These are phyloP conservation scores for Euzophera pinguis DNA, from an alignment of 2,888 invertebrate genomes.

Conservation along the genomic window DNA sequence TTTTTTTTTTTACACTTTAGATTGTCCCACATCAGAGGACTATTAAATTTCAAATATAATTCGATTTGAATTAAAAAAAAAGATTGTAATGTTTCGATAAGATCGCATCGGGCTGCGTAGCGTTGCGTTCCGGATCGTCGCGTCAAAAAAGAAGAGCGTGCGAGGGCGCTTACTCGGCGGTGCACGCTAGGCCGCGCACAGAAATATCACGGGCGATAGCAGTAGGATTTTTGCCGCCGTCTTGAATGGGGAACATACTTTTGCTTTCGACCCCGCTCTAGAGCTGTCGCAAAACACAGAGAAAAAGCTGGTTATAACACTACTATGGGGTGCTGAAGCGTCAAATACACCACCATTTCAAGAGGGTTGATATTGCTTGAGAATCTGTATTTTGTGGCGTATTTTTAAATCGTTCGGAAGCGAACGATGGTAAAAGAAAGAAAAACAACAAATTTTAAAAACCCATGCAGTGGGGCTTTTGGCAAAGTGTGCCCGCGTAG, in stretches of 20 bases:
- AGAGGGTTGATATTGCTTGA: constrained; percentile 76
- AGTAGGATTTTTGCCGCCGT: constrained; percentile 87
- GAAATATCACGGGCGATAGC: constrained; percentile 88
- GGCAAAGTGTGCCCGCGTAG: constrained; percentile 55
- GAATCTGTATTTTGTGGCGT: constrained; percentile 44
- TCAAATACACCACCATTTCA: constrained; percentile 68
- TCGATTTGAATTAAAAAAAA: not conserved
- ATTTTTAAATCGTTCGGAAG: constrained; percentile 43
- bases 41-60: too few species aligned
- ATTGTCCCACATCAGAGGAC: too few species aligned
- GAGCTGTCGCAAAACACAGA: constrained; percentile 76
- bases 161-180: constrained; percentile 59
- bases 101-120: not conserved
- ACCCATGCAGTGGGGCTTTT: constrained; percentile 68
- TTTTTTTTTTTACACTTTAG: too few species aligned
- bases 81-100: not conserved
- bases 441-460: constrained; percentile 29
- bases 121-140: constrained; percentile 36
- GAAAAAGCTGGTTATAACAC: constrained; percentile 56
- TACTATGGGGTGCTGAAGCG: constrained; percentile 31
- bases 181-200: constrained; percentile 83
- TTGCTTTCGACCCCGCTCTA: constrained; percentile 82
- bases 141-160: constrained; percentile 63
- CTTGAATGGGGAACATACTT: constrained; percentile 87
- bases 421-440: constrained; percentile 37